Conservation (phyloP, 2,113 vertebrate species). For the Gallinago undulata region DNA sequence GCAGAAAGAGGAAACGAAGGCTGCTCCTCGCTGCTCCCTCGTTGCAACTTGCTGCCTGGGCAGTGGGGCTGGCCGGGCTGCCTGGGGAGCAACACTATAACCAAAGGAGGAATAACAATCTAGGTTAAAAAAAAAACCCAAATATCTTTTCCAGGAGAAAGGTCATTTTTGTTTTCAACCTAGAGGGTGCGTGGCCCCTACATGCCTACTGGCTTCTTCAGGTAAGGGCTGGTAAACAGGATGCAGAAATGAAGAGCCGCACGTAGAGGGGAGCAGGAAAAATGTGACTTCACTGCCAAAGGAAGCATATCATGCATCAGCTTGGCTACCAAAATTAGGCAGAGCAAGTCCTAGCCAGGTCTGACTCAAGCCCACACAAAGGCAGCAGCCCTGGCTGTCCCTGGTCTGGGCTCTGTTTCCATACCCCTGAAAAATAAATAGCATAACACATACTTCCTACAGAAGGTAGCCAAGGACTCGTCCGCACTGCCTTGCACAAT, state of each 20-base stretch:
- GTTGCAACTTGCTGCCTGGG: neutral
- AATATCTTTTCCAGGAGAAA: neutral
- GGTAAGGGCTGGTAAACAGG: conserved; percentile 4
- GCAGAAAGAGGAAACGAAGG: neutral
- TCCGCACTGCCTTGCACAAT: neutral
- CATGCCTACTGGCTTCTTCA: neutral
- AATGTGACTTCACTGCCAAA: neutral
- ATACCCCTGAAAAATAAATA: conserved; percentile 30
- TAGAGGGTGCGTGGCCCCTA: fast-evolving
- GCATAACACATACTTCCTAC: conserved; percentile 4
- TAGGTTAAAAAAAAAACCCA: neutral
- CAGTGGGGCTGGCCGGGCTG: neutral
- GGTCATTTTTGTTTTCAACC: neutral
- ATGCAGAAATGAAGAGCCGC: neutral
- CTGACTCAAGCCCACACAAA: neutral
- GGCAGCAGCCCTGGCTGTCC: neutral
- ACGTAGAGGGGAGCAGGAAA: neutral
- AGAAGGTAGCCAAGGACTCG: conserved; percentile 19
- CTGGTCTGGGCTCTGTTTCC: conserved; percentile 19
- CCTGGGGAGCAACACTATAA: neutral
- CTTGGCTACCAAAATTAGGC: neutral
- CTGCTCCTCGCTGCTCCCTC: neutral
- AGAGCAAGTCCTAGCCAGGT: neutral
- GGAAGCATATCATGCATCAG: neutral
- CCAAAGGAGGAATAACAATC: neutral